Evolutionary conservation across 2,113 vertebrate species (phyloP), one percentile per base, ranked within the genome.

Genomic region (Scartelaos histophorus): DNA sequence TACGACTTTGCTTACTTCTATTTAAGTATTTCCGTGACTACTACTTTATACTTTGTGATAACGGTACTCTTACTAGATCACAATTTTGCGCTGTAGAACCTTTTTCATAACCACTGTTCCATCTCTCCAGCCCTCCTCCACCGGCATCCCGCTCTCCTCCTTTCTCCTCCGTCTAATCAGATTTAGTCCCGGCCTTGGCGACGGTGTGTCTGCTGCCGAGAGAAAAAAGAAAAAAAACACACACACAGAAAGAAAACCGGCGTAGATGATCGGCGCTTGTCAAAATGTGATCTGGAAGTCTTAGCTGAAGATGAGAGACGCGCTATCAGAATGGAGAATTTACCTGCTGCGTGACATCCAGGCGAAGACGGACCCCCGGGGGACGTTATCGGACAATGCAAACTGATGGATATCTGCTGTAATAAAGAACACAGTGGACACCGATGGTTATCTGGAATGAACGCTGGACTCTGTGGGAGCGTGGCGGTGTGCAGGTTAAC

Each of bases 211-310:
- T 82, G 82, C 56, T 25, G 5, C 51, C 67, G 73, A 53, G 53
- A 79, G 29, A n/a, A n/a, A n/a, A n/a, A n/a, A n/a, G n/a, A n/a
- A 51, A 17, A 7, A 19, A 16, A 10, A 53, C n/a, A n/a, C n/a
- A n/a, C n/a, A n/a, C n/a, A n/a, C 9, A 53, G 5, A 11, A 54
- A 10, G 7, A 53, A 53, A 54, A n/a, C 7, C 3, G 1, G 29
- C 74, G 67, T 65, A 24, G 43, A 74, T 83, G 84, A 91, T 89
- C 73, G 57, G 69, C 5, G 58, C 71, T 84, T 88, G 87, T 89
- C 84, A 85, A 87, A 89, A 79, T 80, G 56, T 82, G 89, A 91
- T 91, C 87, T 89, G 70, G 75, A 79, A 64, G 70, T 79, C 84
- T 85, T 79, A 72, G 84, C 78, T 74, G 85, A 75, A 87, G 77